These are phyloP conservation scores for Lochmaea crataegi DNA, from an alignment of 2,888 invertebrate genomes.

Conservation along the genomic window DNA sequence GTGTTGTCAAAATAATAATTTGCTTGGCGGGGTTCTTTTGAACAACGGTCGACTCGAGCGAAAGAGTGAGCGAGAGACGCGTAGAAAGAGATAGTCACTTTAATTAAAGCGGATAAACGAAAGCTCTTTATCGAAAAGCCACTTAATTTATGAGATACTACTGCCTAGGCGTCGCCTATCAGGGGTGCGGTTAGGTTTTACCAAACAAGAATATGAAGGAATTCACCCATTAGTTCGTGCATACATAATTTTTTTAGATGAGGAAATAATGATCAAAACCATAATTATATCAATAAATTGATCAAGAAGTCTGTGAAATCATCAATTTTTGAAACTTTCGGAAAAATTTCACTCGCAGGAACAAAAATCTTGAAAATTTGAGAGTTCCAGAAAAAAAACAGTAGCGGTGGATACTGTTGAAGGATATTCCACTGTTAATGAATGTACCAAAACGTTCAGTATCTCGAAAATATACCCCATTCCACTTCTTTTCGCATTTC, in stretches of 20 bases:
- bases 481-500: too few relatives aligned
- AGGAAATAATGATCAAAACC: neutral
- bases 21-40: conserved; percentile 8
- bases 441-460: too few relatives aligned
- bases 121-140: conserved; percentile 46
- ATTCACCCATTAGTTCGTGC: neutral
- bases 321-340: too few relatives aligned
- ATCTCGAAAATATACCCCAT: too few relatives aligned
- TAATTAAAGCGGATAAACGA: conserved; percentile 47
- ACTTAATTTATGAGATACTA: conserved; percentile 45
- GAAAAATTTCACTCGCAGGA: too few relatives aligned
- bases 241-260: neutral
- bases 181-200: neutral
- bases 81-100: conserved; percentile 32
- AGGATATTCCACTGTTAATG: too few relatives aligned
- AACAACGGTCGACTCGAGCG: neutral
- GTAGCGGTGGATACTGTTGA: too few relatives aligned
- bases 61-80: conserved; percentile 9
- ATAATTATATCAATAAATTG: too few relatives aligned
- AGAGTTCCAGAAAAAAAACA: too few relatives aligned
- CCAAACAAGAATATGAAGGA: neutral
- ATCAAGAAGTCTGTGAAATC: too few relatives aligned
- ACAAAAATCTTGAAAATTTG: too few relatives aligned
- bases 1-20: conserved; percentile 9
- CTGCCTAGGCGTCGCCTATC: conserved; percentile 25